phyloP scores from a whole-genome alignment of 1,140 invertebrate species.

The Hydropsyche tenuis region DNA sequence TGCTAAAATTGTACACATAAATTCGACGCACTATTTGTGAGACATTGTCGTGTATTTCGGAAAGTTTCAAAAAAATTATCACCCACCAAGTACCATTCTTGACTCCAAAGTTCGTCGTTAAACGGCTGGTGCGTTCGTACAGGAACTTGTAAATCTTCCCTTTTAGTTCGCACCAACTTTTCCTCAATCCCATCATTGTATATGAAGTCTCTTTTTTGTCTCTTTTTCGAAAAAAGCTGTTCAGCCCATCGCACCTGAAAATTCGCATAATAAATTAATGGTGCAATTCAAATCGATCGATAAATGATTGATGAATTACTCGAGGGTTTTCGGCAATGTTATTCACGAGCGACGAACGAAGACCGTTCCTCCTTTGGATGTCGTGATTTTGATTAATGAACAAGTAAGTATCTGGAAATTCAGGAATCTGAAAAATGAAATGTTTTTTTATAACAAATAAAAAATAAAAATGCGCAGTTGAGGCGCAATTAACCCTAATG shows the following conservation, averaged over 20 bases:
- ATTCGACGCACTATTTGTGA: not conserved
- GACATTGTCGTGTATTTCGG: not conserved
- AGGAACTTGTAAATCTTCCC: conserved; percentile 44
- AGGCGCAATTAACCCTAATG: too few species aligned
- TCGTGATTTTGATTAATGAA: conserved; percentile 63
- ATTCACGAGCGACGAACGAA: conserved; percentile 49
- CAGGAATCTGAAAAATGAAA: conserved; percentile 56
- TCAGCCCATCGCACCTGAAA: conserved; percentile 71
- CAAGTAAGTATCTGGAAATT: conserved; percentile 62
- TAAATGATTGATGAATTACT: conserved; percentile 53
- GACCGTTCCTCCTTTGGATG: conserved; percentile 54
- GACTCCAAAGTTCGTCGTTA: conserved; percentile 85
- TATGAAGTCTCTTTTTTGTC: conserved; percentile 66
- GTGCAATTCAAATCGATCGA: not conserved
- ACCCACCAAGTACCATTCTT: conserved; percentile 92
- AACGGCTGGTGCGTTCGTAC: conserved; percentile 60
- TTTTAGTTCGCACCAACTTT: conserved; percentile 29
- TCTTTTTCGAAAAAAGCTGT: conserved; percentile 67
- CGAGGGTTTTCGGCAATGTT: conserved; percentile 57
- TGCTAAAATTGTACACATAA: conserved; percentile 59
- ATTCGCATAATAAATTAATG: not conserved
- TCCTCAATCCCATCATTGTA: conserved; percentile 20
- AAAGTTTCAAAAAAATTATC: conserved; percentile 1
- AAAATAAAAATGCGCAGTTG: not conserved
- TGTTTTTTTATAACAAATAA: conserved; percentile 30